Evolutionary conservation across 2,797 vertebrate genomes (phyloP), one percentile per base, ranked within the genome.

Genomic region (Spea hammondii): DNA sequence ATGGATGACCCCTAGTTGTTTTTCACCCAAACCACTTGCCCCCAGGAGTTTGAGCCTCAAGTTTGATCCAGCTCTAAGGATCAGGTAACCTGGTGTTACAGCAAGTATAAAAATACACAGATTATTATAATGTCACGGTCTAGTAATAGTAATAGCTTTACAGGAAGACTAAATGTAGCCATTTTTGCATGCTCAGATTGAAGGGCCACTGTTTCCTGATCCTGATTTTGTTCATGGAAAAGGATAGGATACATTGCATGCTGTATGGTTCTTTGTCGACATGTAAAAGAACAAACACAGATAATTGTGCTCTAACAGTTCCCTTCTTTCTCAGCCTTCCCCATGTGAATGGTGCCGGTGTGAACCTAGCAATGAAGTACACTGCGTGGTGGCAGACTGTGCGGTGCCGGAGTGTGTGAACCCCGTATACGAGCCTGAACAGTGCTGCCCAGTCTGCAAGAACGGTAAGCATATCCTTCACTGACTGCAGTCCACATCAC

Each of bases 331-430:
- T 89, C 91, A 99, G 98, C 97, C 97, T 89, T 99, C 98, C 84
- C 96, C 97, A 87, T 99, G 98, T 89, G 98, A 99, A 93, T 99
- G 97, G 97, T 99, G 98, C 90, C 97, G 97, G 92, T 99, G 98
- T 87, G 98, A 99, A 91, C 97, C 98, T 92, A 99, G 96, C 95
- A 99, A 98, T 85, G 98, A 99, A 94, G 98, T 99, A 86, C 97
- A 99, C 94, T 99, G 98, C 87, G 96, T 99, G 95, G 98, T 99
- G 92, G 97, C 97, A 76, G 98, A 99, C 94, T 99, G 98, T 84
- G 96, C 98, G 54, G 95, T 98, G 86, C 98, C 98, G 4, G 98
- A 99, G 89, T 99, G 98, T 85, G 98, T 99, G 93, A 99, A 99
- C 93, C 98, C 98, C 12, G 96, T 99, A 90, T 99, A 99, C 86